Base-by-base conservation (phyloP, 2,113 vertebrate species). In the Donacobius atricapilla region DNA sequence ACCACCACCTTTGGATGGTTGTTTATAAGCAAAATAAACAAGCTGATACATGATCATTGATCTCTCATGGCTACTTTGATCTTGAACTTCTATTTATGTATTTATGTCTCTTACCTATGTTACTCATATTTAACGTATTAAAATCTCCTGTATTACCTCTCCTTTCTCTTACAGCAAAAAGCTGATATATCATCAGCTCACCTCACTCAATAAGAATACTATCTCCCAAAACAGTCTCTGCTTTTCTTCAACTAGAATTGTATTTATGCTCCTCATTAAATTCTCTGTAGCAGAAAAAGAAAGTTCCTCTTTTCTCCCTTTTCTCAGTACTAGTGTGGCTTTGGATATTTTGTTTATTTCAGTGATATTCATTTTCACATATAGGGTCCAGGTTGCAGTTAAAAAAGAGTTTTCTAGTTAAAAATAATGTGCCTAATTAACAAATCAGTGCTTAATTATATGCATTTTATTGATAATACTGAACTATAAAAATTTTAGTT, bases 21-120 rank as follows among this genome's bases (percentile, higher is more conserved):
- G 72, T 85, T 93, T 92, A 47, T 47, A 78, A 77, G 44, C 37
- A 90, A 93, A 91, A 81, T 42, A 92, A 95, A 75, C 68, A 87
- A 89, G 76, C n/a, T 87, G 77, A 85, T 78, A 72, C 6, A 44
- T 7, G 51, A 68, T 87, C 51, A 69, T 11, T 73, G 54, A 87
- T 78, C 57, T 84, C 27, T 50, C 37, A 90, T 90, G 53, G 40
- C 48, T 69, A 37, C 64, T 95, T 80, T 83, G 50, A 91, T 48
- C 72, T 61, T 85, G 48, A 72, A 78, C 40, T 57, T 48, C 61
- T 81, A 54, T 78, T 71, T 70, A 66, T 2, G 1, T 68, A 53
- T 79, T 69, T 83, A 66, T 53, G 58, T 92, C 28, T 58, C 65
- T 90, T 80, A 66, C 50, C 65, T 84, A 11, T 75, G 60, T 56